phyloP scores from a whole-genome alignment of 2,113 vertebrate species.

The Gavia stellata region DNA sequence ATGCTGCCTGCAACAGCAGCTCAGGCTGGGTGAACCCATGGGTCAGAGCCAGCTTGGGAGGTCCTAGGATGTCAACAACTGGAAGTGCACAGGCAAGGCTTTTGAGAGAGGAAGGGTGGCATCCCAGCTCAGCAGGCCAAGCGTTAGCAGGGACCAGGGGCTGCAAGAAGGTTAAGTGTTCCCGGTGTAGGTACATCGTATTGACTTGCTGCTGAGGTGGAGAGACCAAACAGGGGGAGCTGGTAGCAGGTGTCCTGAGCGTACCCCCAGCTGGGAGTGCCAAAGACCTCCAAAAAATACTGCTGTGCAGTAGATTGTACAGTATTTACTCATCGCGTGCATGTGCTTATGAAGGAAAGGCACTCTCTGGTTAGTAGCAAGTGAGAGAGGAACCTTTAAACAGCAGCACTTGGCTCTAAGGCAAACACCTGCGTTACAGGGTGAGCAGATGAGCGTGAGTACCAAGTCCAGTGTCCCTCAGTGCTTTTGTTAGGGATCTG shows the following conservation, averaged over 20 bases:
- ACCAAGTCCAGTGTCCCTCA: neutral
- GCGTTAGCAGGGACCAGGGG: too few species aligned
- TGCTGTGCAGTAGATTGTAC: neutral
- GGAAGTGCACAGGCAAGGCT: neutral
- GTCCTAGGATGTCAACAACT: neutral
- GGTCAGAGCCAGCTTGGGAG: neutral
- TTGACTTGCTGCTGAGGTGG: rapidly evolving
- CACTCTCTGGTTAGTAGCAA: neutral
- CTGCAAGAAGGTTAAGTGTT: neutral
- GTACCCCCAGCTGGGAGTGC: neutral
- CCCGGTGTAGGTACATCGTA: neutral
- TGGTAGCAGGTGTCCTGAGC: neutral
- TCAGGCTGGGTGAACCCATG: neutral
- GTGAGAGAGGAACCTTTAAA: neutral
- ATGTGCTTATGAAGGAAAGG: neutral
- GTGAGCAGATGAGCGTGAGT: neutral
- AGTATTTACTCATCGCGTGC: neutral
- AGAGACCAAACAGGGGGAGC: neutral
- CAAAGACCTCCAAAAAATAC: neutral
- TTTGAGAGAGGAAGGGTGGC: neutral
- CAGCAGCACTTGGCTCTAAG: neutral
- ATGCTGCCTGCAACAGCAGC: neutral
- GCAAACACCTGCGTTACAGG: neutral
- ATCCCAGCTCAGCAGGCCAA: neutral
- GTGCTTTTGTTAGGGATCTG: neutral